Evolutionary conservation across 2,888 invertebrate species (phyloP).

Genomic region (Seira ritae): DNA sequence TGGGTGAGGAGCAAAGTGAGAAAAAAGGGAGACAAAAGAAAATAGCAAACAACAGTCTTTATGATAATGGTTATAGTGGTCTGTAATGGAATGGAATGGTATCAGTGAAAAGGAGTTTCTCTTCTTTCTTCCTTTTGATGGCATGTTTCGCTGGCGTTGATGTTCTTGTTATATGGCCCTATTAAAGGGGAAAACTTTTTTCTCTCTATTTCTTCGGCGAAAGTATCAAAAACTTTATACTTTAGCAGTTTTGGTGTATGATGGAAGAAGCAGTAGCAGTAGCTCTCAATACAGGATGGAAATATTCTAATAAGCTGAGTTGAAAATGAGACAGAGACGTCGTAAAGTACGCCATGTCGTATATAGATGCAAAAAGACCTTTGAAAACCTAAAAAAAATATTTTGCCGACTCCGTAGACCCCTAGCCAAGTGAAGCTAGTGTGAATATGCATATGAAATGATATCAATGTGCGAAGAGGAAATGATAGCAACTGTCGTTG

Average conservation of each 20-base stretch:
- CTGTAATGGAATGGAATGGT: conserved; percentile 56
- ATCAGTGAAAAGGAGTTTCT: conserved; percentile 47
- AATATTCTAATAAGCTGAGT: conserved; percentile 11
- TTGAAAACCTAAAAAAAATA: background rate
- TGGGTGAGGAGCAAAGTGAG: background rate
- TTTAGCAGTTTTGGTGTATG: too few relatives aligned
- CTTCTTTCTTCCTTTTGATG: conserved; percentile 35
- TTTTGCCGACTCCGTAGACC: background rate
- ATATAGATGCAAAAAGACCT: background rate
- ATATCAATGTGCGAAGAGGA: conserved; percentile 2
- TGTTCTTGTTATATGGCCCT: conserved; percentile 19
- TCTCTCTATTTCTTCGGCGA: too few relatives aligned
- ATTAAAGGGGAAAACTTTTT: background rate
- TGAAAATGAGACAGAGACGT: background rate
- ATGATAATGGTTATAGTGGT: conserved; percentile 59
- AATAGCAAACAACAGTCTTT: conserved; percentile 48
- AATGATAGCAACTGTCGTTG: conserved; percentile 50
- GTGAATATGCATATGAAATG: too few relatives aligned
- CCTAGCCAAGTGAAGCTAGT: too few relatives aligned
- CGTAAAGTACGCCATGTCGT: background rate
- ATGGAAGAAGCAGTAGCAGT: too few relatives aligned
- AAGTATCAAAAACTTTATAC: too few relatives aligned
- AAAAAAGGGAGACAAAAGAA: conserved; percentile 59
- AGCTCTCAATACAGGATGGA: background rate
- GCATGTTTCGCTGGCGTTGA: conserved; percentile 40